Conservation (phyloP, 2,888 invertebrate genomes). For the Pecten maximus region DNA sequence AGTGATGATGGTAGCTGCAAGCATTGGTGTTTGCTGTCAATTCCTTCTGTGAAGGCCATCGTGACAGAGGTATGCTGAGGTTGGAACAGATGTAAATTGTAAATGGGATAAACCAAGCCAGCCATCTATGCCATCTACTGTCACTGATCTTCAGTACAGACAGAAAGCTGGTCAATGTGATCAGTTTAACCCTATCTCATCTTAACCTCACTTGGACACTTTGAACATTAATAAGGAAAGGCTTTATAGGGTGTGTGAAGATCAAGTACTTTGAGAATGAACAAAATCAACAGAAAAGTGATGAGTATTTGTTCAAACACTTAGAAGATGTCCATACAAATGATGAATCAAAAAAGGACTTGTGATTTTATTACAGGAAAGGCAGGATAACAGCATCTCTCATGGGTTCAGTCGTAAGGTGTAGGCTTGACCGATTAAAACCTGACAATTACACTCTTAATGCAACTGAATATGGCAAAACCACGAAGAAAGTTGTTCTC, state of each 20-base stretch:
- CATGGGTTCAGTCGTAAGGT: slow-evolving; percentile 41
- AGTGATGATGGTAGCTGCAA: slow-evolving; percentile 50
- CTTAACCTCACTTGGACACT: neutral
- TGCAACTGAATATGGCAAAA: slow-evolving; percentile 48
- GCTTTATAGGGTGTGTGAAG: slow-evolving; percentile 39
- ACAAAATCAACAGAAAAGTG: no score
- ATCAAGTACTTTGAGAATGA: neutral
- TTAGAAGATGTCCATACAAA: slow-evolving; percentile 5
- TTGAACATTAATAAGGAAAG: slow-evolving; percentile 22
- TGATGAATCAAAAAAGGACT: slow-evolving; percentile 37
- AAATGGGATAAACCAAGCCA: slow-evolving; percentile 40
- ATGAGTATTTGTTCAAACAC: neutral
- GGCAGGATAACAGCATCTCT: slow-evolving; percentile 39
- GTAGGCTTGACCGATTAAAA: slow-evolving; percentile 40
- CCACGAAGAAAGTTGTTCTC: slow-evolving; percentile 44
- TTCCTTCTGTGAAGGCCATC: slow-evolving; percentile 38
- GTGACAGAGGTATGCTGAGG: slow-evolving; percentile 43
- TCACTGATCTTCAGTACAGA: neutral
- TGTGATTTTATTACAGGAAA: slow-evolving; percentile 39
- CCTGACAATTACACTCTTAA: slow-evolving; percentile 36
- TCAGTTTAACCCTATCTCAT: neutral
- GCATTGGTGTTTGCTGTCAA: slow-evolving; percentile 41
- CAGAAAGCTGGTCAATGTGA: neutral
- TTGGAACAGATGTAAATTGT: slow-evolving; percentile 37
- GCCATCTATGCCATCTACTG: slow-evolving; percentile 35